A percentile compares a stretch with the other conserved stretches of the same genome.
Conservation (phyloP, 2,113 vertebrate genomes). For the Leptodactylus fuscus region DNA sequence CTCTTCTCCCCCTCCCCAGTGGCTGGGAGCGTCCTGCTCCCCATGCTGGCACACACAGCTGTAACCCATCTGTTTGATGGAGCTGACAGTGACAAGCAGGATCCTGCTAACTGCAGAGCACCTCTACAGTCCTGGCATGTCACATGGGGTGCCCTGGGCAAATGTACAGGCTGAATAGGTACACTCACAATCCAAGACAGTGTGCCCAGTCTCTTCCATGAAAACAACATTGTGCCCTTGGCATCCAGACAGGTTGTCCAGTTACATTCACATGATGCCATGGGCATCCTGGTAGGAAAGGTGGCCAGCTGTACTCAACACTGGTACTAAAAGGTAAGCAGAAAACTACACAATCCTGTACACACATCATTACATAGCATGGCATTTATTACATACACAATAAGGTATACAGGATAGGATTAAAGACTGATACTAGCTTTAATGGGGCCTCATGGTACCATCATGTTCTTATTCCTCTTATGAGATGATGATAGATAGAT, state of each 20-base stretch:
- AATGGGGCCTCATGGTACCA: too few species aligned
- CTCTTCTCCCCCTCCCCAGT: constrained; percentile 69
- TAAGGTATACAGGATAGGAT: too few species aligned
- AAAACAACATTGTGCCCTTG: constrained; percentile 17
- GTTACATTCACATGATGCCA: constrained; percentile 16
- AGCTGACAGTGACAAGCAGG: constrained; percentile 65
- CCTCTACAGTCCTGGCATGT: constrained; percentile 47
- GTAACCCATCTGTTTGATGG: constrained; percentile 73
- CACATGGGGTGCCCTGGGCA: fast-evolving
- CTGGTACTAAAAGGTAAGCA: too few species aligned
- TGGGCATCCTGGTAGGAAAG: neutral
- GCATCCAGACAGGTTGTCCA: constrained; percentile 30
- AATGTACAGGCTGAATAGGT: neutral
- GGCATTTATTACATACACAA: too few species aligned
- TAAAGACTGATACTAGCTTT: too few species aligned
- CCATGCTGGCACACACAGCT: constrained; percentile 74
- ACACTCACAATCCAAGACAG: neutral
- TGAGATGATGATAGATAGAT: neutral
- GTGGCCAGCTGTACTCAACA: neutral
- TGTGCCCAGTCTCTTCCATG: neutral
- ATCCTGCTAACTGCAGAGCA: constrained; percentile 55
- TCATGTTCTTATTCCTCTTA: too few species aligned
- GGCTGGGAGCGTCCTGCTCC: constrained; percentile 69
- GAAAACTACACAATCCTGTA: neutral
- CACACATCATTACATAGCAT: too few species aligned